phyloP scores from a whole-genome alignment of 2,113 vertebrate species.

The Phyllostomus hastatus region DNA sequence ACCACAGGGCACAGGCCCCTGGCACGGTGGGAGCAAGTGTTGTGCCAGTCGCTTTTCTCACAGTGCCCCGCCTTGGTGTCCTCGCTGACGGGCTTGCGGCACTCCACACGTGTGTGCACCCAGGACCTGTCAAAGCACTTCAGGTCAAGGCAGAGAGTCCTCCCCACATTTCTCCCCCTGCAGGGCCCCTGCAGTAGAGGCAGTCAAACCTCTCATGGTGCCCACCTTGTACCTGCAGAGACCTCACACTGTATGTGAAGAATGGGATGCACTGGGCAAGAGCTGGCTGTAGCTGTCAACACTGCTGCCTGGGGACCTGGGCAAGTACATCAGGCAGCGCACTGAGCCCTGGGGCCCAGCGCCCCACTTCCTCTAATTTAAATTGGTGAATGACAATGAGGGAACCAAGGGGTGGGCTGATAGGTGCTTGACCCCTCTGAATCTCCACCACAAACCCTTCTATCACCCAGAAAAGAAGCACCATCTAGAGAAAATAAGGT shows the following conservation, averaged over 20 bases:
- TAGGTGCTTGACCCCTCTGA: background rate
- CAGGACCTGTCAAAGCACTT: conserved; percentile 96
- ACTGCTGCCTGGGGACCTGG: background rate
- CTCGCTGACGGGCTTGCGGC: conserved; percentile 90
- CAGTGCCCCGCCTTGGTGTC: conserved; percentile 96
- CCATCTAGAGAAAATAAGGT: background rate
- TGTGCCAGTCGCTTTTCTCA: conserved; percentile 96
- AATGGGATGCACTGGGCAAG: background rate
- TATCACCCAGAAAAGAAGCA: background rate
- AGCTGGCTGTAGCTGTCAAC: background rate
- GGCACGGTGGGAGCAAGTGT: conserved; percentile 92
- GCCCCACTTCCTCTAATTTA: background rate
- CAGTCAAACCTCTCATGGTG: conserved; percentile 95
- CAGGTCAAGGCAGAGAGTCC: conserved; percentile 91
- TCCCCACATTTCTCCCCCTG: conserved; percentile 94
- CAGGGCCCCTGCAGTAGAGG: conserved; percentile 92
- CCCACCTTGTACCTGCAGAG: conserved; percentile 89
- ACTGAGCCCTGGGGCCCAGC: background rate
- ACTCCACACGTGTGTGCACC: conserved; percentile 93
- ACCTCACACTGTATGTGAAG: conserved; percentile 72
- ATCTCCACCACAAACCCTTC: background rate
- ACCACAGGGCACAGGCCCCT: conserved; percentile 89
- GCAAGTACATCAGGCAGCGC: background rate
- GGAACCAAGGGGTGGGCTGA: background rate
- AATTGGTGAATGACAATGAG: background rate